These are phyloP conservation scores for Sarcophaga rosellei DNA, from an alignment of 2,888 invertebrate genomes.

Conservation along the genomic window DNA sequence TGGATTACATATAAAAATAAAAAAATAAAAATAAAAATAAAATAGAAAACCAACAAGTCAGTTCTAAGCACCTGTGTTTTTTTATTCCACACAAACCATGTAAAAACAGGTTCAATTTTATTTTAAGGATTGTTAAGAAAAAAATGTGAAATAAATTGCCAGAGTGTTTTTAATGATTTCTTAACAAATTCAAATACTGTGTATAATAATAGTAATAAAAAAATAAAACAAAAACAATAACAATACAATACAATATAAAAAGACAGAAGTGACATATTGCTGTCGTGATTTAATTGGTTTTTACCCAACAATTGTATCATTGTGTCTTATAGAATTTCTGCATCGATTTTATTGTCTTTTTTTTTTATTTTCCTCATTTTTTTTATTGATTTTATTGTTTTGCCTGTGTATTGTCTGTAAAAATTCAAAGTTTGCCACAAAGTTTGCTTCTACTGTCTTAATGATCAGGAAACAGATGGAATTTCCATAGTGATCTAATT, in stretches of 20 bases:
- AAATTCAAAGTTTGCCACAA: neutral
- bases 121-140: constrained; percentile 26
- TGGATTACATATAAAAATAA: neutral
- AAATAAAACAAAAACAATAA: constrained; percentile 1
- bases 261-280: constrained; percentile 39
- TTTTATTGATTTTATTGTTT: too few relatives aligned
- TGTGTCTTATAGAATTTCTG: constrained; percentile 43
- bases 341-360: constrained; percentile 10
- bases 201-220: neutral
- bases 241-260: neutral
- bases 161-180: constrained; percentile 13
- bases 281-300: constrained; percentile 67
- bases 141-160: neutral
- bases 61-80: constrained; percentile 16
- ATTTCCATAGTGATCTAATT: constrained; percentile 79
- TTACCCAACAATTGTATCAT: constrained; percentile 59
- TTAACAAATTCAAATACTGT: constrained; percentile 31
- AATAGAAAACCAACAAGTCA: neutral
- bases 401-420: neutral
- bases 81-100: neutral
- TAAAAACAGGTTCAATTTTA: constrained; percentile 1
- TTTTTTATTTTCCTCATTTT: too few relatives aligned
- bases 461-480: constrained; percentile 69
- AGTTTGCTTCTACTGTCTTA: constrained; percentile 26
- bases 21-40: neutral